Conservation (phyloP, 1,140 invertebrate genomes). For the Drosophila biarmipes region DNA sequence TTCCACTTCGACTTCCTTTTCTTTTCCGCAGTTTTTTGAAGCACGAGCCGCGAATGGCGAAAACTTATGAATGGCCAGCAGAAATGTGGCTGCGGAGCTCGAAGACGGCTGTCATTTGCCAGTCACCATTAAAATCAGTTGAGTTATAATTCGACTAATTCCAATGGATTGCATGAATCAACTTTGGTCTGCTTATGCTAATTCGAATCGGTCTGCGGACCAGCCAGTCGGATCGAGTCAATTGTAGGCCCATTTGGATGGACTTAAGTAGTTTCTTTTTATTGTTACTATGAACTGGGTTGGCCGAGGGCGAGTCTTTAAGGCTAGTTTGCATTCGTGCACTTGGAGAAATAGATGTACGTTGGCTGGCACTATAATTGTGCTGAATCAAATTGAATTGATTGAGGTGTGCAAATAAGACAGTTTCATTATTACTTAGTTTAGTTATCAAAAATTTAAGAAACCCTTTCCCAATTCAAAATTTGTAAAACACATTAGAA, state of each 20-base stretch:
- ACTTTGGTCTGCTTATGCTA: slow-evolving; percentile 71
- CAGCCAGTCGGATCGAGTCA: slow-evolving; percentile 41
- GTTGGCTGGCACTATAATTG: neutral
- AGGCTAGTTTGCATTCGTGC: slow-evolving; percentile 41
- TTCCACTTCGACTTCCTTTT: slow-evolving; percentile 46
- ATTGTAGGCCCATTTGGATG: slow-evolving; percentile 61
- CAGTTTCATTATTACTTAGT: too few relatives aligned
- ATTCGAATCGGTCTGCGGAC: slow-evolving; percentile 48
- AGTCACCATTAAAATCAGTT: slow-evolving; percentile 63
- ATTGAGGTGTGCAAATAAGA: too few relatives aligned
- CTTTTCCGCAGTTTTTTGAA: slow-evolving; percentile 3
- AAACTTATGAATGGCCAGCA: slow-evolving; percentile 44
- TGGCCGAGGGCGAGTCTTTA: slow-evolving; percentile 45
- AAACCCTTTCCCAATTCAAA: too few relatives aligned
- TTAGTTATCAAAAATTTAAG: too few relatives aligned
- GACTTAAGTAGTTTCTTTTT: slow-evolving; percentile 61
- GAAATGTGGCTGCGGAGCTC: slow-evolving; percentile 18
- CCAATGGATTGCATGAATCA: slow-evolving; percentile 68
- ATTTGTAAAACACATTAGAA: too few relatives aligned
- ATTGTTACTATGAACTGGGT: slow-evolving; percentile 58
- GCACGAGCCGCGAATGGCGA: slow-evolving; percentile 41
- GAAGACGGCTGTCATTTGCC: slow-evolving; percentile 36
- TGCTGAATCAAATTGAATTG: too few relatives aligned
- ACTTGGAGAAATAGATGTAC: neutral
- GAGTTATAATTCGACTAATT: slow-evolving; percentile 76